Conservation (phyloP, 2,113 vertebrate genomes). For the Martes martes region DNA sequence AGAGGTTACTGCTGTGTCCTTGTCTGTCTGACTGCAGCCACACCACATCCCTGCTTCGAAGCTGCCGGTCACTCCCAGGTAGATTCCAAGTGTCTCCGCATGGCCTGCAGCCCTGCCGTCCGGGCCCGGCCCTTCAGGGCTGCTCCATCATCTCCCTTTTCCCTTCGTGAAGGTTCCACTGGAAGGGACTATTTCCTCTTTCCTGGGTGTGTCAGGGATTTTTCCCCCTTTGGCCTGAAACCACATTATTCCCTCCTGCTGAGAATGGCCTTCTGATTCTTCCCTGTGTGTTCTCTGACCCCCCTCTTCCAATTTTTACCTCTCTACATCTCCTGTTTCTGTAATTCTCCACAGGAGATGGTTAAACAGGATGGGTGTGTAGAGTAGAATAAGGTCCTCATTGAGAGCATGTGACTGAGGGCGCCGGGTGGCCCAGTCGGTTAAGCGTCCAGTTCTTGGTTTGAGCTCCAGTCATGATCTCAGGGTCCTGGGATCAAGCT, state of each 20-base stretch:
- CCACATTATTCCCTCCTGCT: neutral
- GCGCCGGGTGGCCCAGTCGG: neutral
- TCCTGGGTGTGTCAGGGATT: neutral
- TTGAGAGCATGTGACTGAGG: neutral
- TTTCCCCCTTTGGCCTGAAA: neutral
- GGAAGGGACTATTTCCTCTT: neutral
- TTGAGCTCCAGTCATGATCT: neutral
- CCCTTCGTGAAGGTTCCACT: neutral
- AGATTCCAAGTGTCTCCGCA: accelerated
- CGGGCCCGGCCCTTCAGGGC: neutral
- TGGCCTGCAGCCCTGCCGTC: neutral
- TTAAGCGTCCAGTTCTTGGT: neutral
- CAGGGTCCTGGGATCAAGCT: neutral
- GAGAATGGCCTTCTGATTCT: neutral
- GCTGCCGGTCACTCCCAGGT: neutral
- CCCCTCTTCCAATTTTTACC: accelerated
- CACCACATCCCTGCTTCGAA: neutral
- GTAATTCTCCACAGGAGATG: neutral
- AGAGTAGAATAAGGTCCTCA: neutral
- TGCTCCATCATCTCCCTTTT: neutral
- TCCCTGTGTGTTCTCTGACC: neutral
- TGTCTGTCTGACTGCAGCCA: neutral
- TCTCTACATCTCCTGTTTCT: neutral
- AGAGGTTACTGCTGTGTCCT: neutral
- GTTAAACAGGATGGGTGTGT: neutral